Percentiles rank a stretch among this genome's conserved stretches.
These are phyloP conservation scores for Carlito syrichta DNA, from an alignment of 2,113 vertebrate genomes.

Conservation along the genomic window DNA sequence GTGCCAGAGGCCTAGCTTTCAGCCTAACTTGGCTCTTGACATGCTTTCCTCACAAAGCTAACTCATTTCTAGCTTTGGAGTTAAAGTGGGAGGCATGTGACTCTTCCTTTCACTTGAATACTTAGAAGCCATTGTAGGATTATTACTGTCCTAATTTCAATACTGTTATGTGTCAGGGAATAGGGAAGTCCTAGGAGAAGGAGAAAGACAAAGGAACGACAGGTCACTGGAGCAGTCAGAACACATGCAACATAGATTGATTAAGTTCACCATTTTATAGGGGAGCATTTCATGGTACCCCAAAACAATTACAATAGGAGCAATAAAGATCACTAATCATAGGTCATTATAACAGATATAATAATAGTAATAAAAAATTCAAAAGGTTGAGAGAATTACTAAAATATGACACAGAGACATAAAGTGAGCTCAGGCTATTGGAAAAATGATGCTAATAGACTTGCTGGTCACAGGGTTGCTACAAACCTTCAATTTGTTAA, in stretches of 20 bases:
- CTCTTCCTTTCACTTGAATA: background rate
- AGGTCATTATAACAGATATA: background rate
- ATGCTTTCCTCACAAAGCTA: background rate
- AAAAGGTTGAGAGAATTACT: background rate
- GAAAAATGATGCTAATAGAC: background rate
- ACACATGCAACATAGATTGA: too few species aligned
- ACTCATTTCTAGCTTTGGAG: background rate
- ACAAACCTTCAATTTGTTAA: background rate
- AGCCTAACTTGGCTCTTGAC: background rate
- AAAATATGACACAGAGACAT: background rate
- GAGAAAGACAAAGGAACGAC: background rate
- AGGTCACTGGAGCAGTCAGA: too few species aligned
- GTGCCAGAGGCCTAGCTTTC: background rate
- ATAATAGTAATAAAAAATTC: too few species aligned
- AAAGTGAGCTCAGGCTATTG: background rate
- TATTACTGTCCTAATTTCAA: background rate
- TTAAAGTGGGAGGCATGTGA: background rate
- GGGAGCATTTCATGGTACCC: too few species aligned
- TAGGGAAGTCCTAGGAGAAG: background rate
- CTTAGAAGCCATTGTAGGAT: background rate
- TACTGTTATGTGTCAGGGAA: background rate
- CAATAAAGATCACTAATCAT: background rate
- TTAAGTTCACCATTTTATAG: too few species aligned
- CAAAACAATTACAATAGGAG: background rate
- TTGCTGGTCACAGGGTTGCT: background rate